Conservation (phyloP, 2,113 vertebrate genomes). For the Sminthopsis crassicaudata region DNA sequence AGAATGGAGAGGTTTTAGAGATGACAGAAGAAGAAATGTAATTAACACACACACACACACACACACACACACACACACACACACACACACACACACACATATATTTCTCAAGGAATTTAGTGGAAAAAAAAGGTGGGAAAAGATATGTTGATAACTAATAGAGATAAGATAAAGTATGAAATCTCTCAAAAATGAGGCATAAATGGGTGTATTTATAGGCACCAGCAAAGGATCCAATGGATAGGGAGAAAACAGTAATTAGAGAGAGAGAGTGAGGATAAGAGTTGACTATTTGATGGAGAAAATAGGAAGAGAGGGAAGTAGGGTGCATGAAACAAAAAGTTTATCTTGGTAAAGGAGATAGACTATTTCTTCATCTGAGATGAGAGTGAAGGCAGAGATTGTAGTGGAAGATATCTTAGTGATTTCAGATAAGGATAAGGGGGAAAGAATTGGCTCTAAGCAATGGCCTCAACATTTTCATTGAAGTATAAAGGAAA, state of each 20-base stretch:
- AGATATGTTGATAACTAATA: not conserved
- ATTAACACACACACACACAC: not conserved
- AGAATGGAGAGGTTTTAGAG: not conserved
- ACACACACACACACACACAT: not conserved
- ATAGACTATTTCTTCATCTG: not conserved
- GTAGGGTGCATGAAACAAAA: not conserved
- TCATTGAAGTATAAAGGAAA: not conserved
- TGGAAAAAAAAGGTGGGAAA: too few relatives aligned
- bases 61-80: too few relatives aligned
- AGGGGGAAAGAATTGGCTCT: not conserved
- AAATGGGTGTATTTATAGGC: not conserved
- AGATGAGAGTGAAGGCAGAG: not conserved
- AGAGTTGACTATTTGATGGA: not conserved
- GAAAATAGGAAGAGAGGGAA: not conserved
- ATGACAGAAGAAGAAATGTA: not conserved
- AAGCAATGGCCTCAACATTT: not conserved
- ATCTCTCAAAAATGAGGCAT: not conserved
- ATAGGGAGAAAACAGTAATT: not conserved
- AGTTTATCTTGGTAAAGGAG: not conserved
- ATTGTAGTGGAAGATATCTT: not conserved
- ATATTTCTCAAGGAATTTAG: not conserved
- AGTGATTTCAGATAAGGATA: not conserved
- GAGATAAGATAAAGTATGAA: not conserved
- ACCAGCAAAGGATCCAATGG: not conserved
- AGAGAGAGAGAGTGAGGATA: not conserved